phyloP scores from a whole-genome alignment of 2,888 invertebrate species.

The Opisthograptis luteolata region DNA sequence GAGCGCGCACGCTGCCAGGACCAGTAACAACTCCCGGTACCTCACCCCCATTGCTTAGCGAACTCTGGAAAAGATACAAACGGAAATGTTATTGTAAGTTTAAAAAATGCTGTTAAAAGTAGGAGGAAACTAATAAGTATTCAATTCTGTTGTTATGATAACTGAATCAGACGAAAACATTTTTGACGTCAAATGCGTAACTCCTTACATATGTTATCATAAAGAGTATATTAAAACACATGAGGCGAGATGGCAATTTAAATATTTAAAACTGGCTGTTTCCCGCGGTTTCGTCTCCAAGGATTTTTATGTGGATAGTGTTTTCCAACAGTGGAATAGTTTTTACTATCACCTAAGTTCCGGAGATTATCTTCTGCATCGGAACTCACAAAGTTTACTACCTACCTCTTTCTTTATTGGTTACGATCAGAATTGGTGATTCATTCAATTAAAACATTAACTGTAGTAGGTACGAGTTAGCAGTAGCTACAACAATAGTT shows the following conservation, averaged over 20 bases:
- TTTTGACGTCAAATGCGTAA: too few relatives aligned
- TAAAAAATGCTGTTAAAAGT: not conserved
- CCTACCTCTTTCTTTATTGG: too few relatives aligned
- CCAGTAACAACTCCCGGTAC: constrained; percentile 78
- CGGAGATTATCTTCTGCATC: too few relatives aligned
- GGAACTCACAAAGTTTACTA: too few relatives aligned
- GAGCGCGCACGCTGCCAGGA: constrained; percentile 77
- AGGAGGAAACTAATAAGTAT: not conserved
- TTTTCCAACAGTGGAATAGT: too few relatives aligned
- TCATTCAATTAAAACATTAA: constrained; percentile 58
- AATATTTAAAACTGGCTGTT: constrained; percentile 7
- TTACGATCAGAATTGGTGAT: constrained; percentile 24
- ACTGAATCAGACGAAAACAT: too few relatives aligned
- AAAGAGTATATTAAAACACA: constrained; percentile 5
- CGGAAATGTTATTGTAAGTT: constrained; percentile 12
- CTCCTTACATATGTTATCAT: too few relatives aligned
- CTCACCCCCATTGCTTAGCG: constrained; percentile 79
- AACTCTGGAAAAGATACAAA: constrained; percentile 73
- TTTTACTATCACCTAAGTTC: too few relatives aligned
- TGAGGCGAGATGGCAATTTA: not conserved
- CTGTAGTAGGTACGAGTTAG: too few relatives aligned
- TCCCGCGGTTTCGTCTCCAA: too few relatives aligned
- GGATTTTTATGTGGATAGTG: too few relatives aligned
- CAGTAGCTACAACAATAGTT: constrained; percentile 61
- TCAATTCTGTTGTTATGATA: too few relatives aligned